phyloP scores from a whole-genome alignment of 2,888 invertebrate species.

The Aporophyla lueneburgensis region DNA sequence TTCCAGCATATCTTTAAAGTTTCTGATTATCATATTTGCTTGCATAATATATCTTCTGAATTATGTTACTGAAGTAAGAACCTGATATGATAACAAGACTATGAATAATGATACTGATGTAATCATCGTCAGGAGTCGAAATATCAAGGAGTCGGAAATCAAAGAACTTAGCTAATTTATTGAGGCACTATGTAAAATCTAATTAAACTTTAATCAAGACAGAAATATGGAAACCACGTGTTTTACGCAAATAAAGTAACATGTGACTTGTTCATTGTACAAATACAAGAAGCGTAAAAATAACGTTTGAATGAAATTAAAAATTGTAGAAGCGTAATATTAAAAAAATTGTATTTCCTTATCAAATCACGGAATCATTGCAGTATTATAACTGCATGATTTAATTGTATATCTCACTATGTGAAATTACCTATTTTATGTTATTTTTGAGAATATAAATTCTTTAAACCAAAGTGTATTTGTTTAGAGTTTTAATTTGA shows the following conservation, averaged over 20 bases:
- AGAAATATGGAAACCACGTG: slow-evolving; percentile 16
- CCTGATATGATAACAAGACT: slow-evolving; percentile 27
- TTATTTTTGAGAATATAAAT: too few species aligned
- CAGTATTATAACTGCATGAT: too few species aligned
- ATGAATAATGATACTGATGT: neutral
- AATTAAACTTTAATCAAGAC: neutral
- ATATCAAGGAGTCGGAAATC: slow-evolving; percentile 15
- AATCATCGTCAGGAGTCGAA: slow-evolving; percentile 6
- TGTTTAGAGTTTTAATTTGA: neutral
- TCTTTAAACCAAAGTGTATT: too few species aligned
- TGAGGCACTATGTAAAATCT: neutral
- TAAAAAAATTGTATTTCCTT: too few species aligned
- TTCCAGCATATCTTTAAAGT: slow-evolving; percentile 38
- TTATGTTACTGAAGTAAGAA: slow-evolving; percentile 9
- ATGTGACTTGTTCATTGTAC: neutral
- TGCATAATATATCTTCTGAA: slow-evolving; percentile 26
- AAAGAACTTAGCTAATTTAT: slow-evolving; percentile 5
- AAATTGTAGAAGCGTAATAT: too few species aligned
- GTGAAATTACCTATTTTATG: too few species aligned
- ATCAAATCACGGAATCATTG: too few species aligned
- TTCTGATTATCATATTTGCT: slow-evolving; percentile 39
- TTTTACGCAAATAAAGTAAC: neutral
- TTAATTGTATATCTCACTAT: too few species aligned
- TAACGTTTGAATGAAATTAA: too few species aligned
- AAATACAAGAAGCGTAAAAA: neutral